phyloP scores from a whole-genome alignment of 2,113 vertebrate genomes.

The Diphyllodes magnificus region DNA sequence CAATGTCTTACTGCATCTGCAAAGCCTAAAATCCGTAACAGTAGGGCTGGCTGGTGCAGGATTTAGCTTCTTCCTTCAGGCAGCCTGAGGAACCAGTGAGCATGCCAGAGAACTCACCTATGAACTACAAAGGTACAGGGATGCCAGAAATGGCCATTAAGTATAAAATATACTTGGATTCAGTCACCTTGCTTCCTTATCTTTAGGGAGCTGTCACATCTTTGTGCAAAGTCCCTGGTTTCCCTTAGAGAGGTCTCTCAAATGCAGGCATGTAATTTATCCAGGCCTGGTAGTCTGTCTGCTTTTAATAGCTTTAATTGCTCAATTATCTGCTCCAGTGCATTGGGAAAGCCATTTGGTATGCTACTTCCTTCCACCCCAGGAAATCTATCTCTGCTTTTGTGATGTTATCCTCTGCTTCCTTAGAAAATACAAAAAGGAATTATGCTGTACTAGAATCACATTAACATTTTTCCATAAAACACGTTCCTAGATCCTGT shows the following conservation, averaged over 20 bases:
- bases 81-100: not conserved
- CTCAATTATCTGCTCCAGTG: conserved; percentile 16
- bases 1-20: not conserved
- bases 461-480: not conserved
- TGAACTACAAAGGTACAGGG: not conserved
- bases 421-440: not conserved
- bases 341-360: not conserved
- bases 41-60: not conserved
- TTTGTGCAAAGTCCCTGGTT: not conserved
- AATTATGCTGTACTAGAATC: not conserved
- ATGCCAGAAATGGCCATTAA: not conserved
- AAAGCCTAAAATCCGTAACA: not conserved
- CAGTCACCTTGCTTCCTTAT: not conserved
- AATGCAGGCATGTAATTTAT: not conserved
- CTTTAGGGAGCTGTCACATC: not conserved
- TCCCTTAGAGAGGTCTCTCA: not conserved
- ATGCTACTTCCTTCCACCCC: not conserved
- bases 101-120: not conserved
- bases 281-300: not conserved
- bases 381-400: not conserved
- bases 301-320: conserved; percentile 17
- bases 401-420: not conserved
- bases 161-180: not conserved
- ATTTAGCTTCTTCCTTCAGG: not conserved
- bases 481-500: not conserved